Conservation (phyloP, 1,140 invertebrate genomes). For the Kradibia gibbosae region DNA sequence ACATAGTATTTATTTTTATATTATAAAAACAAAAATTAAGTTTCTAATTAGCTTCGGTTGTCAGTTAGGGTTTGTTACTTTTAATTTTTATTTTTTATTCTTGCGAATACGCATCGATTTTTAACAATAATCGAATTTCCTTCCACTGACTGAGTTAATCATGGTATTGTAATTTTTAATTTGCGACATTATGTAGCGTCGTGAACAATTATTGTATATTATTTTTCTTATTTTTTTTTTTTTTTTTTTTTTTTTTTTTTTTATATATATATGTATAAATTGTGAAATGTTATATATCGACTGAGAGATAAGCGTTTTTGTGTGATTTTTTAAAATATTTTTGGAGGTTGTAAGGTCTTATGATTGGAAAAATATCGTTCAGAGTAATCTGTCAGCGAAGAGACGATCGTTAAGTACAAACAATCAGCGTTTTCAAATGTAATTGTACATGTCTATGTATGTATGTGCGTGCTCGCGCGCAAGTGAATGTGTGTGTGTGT, state of each 20-base stretch:
- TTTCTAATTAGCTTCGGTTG: constrained; percentile 30
- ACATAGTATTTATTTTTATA: constrained; percentile 7
- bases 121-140: constrained; percentile 26
- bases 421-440: constrained; percentile 37
- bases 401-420: constrained; percentile 48
- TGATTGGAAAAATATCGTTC: constrained; percentile 36
- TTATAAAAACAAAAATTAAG: background rate
- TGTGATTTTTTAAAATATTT: constrained; percentile 45
- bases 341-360: constrained; percentile 38
- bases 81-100: constrained; percentile 4
- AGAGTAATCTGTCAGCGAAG: constrained; percentile 36
- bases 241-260: too few relatives aligned
- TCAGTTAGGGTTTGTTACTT: constrained; percentile 1
- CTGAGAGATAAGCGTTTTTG: constrained; percentile 43
- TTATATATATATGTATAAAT: too few relatives aligned
- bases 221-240: constrained; percentile 37
- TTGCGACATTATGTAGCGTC: constrained; percentile 27
- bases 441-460: constrained; percentile 20
- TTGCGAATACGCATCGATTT: constrained; percentile 5
- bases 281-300: constrained; percentile 43
- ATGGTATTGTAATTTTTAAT: constrained; percentile 47
- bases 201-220: constrained; percentile 42
- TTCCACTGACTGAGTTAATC: constrained; percentile 50
- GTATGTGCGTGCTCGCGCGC: background rate
- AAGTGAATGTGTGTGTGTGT: background rate